phyloP scores from a whole-genome alignment of 1,140 invertebrate genomes.

The Euschistus heros region DNA sequence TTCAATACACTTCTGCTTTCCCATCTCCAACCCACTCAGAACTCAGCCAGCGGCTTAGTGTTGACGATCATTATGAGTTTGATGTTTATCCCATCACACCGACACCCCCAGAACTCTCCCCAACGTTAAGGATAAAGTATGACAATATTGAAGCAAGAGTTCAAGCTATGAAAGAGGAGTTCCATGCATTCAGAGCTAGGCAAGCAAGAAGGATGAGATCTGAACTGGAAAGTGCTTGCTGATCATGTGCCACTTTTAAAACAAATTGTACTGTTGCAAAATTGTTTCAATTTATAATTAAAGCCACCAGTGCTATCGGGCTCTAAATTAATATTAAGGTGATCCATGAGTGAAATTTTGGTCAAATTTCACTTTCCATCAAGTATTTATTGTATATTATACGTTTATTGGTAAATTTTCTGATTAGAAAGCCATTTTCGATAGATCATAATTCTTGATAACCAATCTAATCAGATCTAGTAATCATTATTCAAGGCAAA shows the following conservation, averaged over 20 bases:
- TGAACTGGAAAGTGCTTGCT: conserved; percentile 67
- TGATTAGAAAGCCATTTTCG: no score
- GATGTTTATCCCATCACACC: conserved; percentile 65
- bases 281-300: background rate
- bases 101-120: conserved; percentile 52
- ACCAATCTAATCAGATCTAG: no score
- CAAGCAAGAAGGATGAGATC: conserved; percentile 58
- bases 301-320: no score
- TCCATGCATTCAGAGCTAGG: conserved; percentile 79
- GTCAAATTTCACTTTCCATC: no score
- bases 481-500: no score
- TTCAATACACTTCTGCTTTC: conserved; percentile 30
- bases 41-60: conserved; percentile 45
- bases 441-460: no score
- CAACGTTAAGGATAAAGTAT: conserved; percentile 41
- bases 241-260: conserved; percentile 29
- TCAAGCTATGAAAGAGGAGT: conserved; percentile 90
- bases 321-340: no score
- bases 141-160: conserved; percentile 82
- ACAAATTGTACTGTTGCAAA: conserved; percentile 3
- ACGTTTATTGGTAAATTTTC: no score
- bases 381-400: no score
- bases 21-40: conserved; percentile 41
- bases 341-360: no score
- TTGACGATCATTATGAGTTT: conserved; percentile 93